Evolutionary conservation across 2,888 invertebrate genomes (phyloP).

Genomic region (Eubasilissa splendida): DNA sequence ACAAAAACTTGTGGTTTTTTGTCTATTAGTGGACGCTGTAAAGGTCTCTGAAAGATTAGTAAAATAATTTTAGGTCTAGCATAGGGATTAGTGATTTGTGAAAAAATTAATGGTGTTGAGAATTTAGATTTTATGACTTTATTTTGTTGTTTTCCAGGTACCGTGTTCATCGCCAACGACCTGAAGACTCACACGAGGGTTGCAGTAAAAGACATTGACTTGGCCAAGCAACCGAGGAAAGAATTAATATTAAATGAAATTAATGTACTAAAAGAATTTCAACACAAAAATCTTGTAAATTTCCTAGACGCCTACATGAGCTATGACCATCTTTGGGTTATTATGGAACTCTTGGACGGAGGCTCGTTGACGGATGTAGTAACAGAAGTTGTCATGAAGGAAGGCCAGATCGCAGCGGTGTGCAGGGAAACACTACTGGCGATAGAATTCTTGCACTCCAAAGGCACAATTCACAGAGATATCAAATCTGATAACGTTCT

Average conservation of each 20-base stretch:
- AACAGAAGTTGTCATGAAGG: slow-evolving; percentile 97
- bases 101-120: too few relatives aligned
- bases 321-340: slow-evolving; percentile 94
- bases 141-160: slow-evolving; percentile 72
- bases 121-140: background rate
- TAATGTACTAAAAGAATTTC: slow-evolving; percentile 90
- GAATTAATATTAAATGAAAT: slow-evolving; percentile 97
- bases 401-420: slow-evolving; percentile 96
- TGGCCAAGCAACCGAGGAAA: slow-evolving; percentile 95
- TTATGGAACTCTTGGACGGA: slow-evolving; percentile 96
- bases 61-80: too few relatives aligned
- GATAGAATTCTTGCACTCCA: slow-evolving; percentile 89
- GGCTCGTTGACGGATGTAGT: slow-evolving; percentile 98
- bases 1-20: too few relatives aligned
- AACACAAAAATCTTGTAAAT: slow-evolving; percentile 96
- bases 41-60: too few relatives aligned
- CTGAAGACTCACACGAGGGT: slow-evolving; percentile 82
- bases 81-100: too few relatives aligned
- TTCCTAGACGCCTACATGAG: slow-evolving; percentile 94
- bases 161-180: slow-evolving; percentile 92
- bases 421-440: slow-evolving; percentile 90
- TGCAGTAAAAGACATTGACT: slow-evolving; percentile 96
- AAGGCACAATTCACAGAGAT: slow-evolving; percentile 94
- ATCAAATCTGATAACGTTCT: slow-evolving; percentile 98
- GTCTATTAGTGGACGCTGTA: too few relatives aligned